Base-by-base conservation (phyloP, 2,888 invertebrate species). In the Hipparchia sbordonii region DNA sequence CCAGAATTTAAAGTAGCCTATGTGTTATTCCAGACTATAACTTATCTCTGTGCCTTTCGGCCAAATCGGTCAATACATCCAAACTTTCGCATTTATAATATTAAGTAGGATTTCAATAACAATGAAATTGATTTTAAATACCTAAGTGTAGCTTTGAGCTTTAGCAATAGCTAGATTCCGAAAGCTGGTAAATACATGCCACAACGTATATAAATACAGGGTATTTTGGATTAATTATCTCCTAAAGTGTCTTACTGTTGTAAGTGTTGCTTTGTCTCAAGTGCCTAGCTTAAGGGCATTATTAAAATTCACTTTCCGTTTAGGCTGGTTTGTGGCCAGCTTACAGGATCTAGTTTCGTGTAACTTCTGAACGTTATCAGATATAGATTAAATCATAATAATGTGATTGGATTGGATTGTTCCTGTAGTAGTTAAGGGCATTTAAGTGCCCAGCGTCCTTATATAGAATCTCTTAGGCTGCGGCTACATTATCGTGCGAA, bases 281-380 rank as follows among this genome's bases (percentile, higher is more conserved):
- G 51, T 68, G 59, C 39, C 12, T 48, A 60, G 60, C 69, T 39
- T 61, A 69, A 45, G 69, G 69, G 69, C 69, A 61, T 52, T 52
- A 69, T 69, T 69, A 69, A 60, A 61, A 69, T 69, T 61, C 69
- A 52, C 48, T 69, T 69, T 69, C 61, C 6, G 52, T 52, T 46
- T 69, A 51, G 52, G 48, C 48, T 48, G 60, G 7, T 61, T 12
- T 33, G 9, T 61, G 52, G 33, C 51, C 13, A 52, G 23, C 13
- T 65, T 23, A 46, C 3, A 57, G 48, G 56, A 39, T 5, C 39
- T 60, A 6, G 59, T 60, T 60, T 23, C 23, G 23, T 48, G 12
- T 63, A 63, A 23, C 51, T 63, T 23, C 6, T 51, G 51, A 63
- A 63, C 74, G 70, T 72, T 62, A 51, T 48, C 12, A 39, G 61